Percentiles rank a stretch among this genome's conserved stretches.
These are phyloP conservation scores for Orchesellides sinensis DNA, from an alignment of 2,888 invertebrate species.

Conservation along the genomic window DNA sequence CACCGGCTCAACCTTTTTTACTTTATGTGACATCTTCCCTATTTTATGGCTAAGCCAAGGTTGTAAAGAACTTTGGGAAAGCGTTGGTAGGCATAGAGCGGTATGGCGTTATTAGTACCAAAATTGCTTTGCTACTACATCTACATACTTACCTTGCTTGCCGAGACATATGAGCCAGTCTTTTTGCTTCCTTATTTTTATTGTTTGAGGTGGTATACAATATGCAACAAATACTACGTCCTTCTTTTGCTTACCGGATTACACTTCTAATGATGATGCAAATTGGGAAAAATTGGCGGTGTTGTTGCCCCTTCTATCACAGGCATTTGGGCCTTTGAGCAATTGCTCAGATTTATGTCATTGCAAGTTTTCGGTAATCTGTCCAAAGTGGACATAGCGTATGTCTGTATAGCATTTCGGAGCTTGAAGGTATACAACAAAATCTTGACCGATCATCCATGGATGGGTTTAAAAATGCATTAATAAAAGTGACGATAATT, in stretches of 20 bases:
- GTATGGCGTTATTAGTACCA: not conserved
- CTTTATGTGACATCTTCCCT: conserved; percentile 37
- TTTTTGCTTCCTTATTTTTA: conserved; percentile 27
- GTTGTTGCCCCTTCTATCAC: not conserved
- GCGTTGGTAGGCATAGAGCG: not conserved
- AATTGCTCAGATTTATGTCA: conserved; percentile 37
- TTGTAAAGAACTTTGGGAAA: conserved; percentile 33
- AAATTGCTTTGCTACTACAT: conserved; percentile 1
- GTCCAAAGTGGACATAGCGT: no score
- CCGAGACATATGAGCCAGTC: no score
- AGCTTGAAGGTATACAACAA: no score
- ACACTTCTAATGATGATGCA: not conserved
- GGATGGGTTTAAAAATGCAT: not conserved
- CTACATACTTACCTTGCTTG: not conserved
- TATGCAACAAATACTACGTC: not conserved
- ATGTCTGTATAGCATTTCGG: no score
- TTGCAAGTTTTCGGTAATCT: conserved; percentile 29
- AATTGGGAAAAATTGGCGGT: not conserved
- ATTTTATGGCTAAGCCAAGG: conserved; percentile 40
- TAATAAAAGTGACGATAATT: no score
- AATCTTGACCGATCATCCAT: no score
- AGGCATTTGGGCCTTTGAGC: not conserved
- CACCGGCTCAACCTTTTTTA: conserved; percentile 23
- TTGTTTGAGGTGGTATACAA: not conserved
- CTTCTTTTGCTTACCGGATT: conserved; percentile 2